phyloP scores from a whole-genome alignment of 2,113 vertebrate genomes.

The Hippocampus comes region DNA sequence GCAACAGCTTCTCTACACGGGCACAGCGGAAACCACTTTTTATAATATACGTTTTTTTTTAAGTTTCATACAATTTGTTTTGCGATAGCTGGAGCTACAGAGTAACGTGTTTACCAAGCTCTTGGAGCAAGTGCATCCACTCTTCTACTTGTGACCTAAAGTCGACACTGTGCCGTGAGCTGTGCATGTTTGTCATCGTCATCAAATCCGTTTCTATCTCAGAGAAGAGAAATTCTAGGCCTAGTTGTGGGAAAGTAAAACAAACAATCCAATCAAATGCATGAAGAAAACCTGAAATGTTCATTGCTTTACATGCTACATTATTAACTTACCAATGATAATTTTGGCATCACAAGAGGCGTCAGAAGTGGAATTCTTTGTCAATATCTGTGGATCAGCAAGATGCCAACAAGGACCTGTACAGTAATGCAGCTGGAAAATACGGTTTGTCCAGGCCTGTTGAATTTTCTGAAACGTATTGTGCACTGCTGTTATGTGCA shows the following conservation, averaged over 20 bases:
- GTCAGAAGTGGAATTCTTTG: neutral
- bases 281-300: neutral
- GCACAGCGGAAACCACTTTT: neutral
- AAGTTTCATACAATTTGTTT: no score
- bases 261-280: neutral
- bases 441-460: constrained; percentile 60
- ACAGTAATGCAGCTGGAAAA: constrained; percentile 68
- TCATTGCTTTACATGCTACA: neutral
- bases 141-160: constrained; percentile 62
- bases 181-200: constrained; percentile 70
- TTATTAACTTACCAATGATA: constrained; percentile 16
- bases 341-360: constrained; percentile 5
- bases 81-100: neutral
- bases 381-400: constrained; percentile 25
- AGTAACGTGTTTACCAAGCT: constrained; percentile 65
- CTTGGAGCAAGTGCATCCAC: constrained; percentile 67
- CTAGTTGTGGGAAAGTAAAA: constrained; percentile 44
- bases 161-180: constrained; percentile 61
- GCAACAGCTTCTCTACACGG: constrained; percentile 67
- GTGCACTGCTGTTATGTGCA: no score
- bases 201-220: constrained; percentile 72
- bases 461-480: constrained; percentile 61
- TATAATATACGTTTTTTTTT: neutral
- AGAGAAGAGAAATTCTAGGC: constrained; percentile 58
- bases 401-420: constrained; percentile 50